phyloP scores from a whole-genome alignment of 2,113 vertebrate genomes.

The Phyllopteryx taeniolatus region DNA sequence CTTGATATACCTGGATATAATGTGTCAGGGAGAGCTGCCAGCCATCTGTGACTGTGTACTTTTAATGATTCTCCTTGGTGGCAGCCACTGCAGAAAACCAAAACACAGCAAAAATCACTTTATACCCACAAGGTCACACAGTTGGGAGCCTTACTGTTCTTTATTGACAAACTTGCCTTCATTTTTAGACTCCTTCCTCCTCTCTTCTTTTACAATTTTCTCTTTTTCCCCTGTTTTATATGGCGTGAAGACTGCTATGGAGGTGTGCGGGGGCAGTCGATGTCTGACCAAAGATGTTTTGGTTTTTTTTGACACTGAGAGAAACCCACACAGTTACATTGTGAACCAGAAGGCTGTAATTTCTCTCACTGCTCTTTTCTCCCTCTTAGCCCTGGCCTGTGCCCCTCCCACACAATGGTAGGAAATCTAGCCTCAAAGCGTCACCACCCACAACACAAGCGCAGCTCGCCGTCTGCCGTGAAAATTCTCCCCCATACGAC shows the following conservation, averaged over 20 bases:
- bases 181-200: constrained; percentile 10
- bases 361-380: constrained; percentile 21
- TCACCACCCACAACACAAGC: constrained; percentile 35
- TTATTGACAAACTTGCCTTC: constrained; percentile 51
- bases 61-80: constrained; percentile 52
- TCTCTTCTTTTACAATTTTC: constrained; percentile 25
- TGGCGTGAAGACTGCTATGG: constrained; percentile 13
- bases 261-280: constrained; percentile 19
- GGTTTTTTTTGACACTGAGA: not conserved
- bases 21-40: constrained; percentile 43
- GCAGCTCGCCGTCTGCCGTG: constrained; percentile 30
- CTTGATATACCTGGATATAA: constrained; percentile 24
- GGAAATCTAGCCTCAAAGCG: constrained; percentile 49
- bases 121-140: constrained; percentile 56
- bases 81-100: constrained; percentile 38
- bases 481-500: constrained; percentile 16
- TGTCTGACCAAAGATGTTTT: constrained; percentile 36
- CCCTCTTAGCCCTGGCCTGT: constrained; percentile 10
- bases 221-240: constrained; percentile 14
- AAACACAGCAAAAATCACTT: constrained; percentile 48
- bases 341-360: constrained; percentile 34
- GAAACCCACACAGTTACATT: constrained; percentile 43
- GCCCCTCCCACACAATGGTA: constrained; percentile 40
- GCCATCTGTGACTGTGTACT: constrained; percentile 36
- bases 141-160: constrained; percentile 25